A percentile compares a stretch with the other conserved stretches of the same genome.
These are phyloP conservation scores for Drosophila tani DNA, from an alignment of 1,140 invertebrate species.

Conservation along the genomic window DNA sequence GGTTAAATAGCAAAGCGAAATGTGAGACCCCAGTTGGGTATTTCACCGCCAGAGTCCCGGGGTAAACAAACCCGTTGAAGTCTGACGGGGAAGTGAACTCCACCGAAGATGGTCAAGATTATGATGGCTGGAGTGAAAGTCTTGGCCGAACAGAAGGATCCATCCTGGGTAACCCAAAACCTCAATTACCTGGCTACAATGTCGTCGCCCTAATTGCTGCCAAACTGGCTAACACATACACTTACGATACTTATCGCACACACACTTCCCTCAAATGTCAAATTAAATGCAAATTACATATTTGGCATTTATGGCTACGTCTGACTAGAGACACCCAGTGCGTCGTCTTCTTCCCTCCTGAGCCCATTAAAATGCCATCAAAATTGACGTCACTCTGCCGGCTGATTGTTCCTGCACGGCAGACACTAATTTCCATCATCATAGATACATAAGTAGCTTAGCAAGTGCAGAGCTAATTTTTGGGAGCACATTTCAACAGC, in stretches of 20 bases:
- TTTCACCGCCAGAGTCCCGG: constrained; percentile 4
- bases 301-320: constrained; percentile 59
- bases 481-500: constrained; percentile 21
- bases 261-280: constrained; percentile 52
- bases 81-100: constrained; percentile 24
- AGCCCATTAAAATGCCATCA: constrained; percentile 79
- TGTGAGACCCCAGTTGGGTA: constrained; percentile 44
- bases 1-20: constrained; percentile 61
- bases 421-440: constrained; percentile 57
- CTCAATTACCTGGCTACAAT: constrained; percentile 24
- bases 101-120: constrained; percentile 14
- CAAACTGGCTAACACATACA: neutral
- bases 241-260: neutral
- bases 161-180: constrained; percentile 14
- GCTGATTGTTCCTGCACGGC: constrained; percentile 33
- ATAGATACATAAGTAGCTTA: constrained; percentile 48
- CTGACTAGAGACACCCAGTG: constrained; percentile 14
- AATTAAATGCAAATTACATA: constrained; percentile 81
- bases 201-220: constrained; percentile 46
- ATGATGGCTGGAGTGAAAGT: constrained; percentile 18
- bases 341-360: constrained; percentile 19
- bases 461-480: constrained; percentile 26
- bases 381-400: constrained; percentile 59
- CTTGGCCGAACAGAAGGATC: constrained; percentile 1
- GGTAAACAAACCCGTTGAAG: constrained; percentile 50